Conservation (phyloP, 1,140 invertebrate species). For the Maconellicoccus hirsutus region DNA sequence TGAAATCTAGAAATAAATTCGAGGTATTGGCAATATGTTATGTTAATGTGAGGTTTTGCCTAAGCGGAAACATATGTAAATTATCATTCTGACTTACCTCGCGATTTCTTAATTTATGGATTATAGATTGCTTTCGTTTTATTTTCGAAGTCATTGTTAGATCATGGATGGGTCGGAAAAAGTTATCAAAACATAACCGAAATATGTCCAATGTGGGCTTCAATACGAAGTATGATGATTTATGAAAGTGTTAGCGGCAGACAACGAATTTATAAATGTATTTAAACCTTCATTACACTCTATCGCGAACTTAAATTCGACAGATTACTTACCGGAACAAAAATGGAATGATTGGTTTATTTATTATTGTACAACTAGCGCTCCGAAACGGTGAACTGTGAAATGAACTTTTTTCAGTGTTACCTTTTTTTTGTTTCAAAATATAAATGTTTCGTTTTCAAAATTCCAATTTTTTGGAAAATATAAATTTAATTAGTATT, state of each 20-base stretch:
- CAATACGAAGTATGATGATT: not conserved
- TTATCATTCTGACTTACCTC: not conserved
- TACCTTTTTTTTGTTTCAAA: too few species aligned
- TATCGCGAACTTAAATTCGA: not conserved
- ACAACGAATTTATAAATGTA: too few species aligned
- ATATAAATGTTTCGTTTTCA: too few species aligned
- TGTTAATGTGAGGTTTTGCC: not conserved
- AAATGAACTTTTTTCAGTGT: too few species aligned
- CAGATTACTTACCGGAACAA: constrained; percentile 1
- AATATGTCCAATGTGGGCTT: not conserved
- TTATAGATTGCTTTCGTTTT: constrained; percentile 3
- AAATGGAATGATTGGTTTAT: not conserved
- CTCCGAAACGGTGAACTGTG: too few species aligned
- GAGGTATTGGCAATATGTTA: not conserved
- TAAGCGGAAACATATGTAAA: not conserved
- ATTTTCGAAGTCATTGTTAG: not conserved
- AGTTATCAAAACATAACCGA: not conserved
- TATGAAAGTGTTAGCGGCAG: too few species aligned
- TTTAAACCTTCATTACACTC: not conserved
- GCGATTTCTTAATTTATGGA: constrained; percentile 7
- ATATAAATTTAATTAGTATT: too few species aligned
- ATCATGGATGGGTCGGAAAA: not conserved
- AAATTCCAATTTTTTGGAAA: too few species aligned
- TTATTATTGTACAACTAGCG: not conserved
- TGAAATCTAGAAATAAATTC: not conserved